Evolutionary conservation across 2,797 vertebrate species (phyloP).

Genomic region (Peromyscus eremicus): DNA sequence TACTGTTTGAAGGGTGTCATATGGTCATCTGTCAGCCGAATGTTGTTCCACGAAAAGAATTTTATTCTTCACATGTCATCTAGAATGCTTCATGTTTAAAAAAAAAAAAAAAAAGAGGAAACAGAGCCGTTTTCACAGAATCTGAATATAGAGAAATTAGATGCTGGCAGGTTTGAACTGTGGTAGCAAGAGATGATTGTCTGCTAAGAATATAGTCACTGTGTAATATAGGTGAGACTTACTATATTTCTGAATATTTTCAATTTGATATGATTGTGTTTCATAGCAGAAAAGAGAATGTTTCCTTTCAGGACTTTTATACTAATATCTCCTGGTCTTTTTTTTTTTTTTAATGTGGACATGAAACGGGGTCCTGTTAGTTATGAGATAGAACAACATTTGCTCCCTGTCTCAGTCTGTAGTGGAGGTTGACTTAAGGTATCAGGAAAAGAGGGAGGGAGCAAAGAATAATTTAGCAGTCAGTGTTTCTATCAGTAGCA

Average conservation of each 20-base stretch:
- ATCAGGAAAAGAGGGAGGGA: neutral
- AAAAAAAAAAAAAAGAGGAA: neutral
- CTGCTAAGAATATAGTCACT: neutral
- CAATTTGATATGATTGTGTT: constrained; percentile 14
- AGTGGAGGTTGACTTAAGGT: neutral
- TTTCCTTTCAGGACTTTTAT: constrained; percentile 59
- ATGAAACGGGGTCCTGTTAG: constrained; percentile 12
- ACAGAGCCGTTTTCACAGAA: neutral
- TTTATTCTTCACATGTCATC: constrained; percentile 77
- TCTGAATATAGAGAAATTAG: constrained; percentile 66
- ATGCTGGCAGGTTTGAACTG: neutral
- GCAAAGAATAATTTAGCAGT: constrained; percentile 74
- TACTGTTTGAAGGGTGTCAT: constrained; percentile 76
- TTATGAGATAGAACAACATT: neutral
- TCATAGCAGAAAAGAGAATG: constrained; percentile 35
- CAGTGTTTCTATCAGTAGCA: constrained; percentile 76
- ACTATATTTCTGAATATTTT: constrained; percentile 53
- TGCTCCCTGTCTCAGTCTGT: neutral
- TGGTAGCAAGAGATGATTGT: neutral
- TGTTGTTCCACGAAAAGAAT: constrained; percentile 77
- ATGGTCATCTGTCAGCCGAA: constrained; percentile 76
- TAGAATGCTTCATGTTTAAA: constrained; percentile 66
- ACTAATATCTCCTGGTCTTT: neutral
- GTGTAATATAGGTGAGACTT: constrained; percentile 35
- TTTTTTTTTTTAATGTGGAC: constrained; percentile 25